These are phyloP conservation scores for Lathamus discolor DNA, from an alignment of 2,113 vertebrate species.

Conservation along the genomic window DNA sequence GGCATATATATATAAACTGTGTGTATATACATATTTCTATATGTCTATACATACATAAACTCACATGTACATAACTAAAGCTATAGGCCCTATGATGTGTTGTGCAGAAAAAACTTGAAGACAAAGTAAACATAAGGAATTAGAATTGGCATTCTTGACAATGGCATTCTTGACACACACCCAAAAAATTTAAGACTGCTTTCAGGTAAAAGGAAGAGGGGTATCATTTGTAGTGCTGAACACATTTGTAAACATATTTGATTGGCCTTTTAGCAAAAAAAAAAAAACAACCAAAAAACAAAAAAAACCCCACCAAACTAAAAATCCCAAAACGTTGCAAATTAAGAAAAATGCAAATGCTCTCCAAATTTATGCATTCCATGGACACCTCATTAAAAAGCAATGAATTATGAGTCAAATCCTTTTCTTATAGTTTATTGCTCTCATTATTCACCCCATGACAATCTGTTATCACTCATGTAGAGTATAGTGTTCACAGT, in stretches of 20 bases:
- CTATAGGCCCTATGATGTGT: constrained; percentile 42
- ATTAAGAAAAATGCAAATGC: constrained; percentile 63
- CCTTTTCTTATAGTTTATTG: constrained; percentile 96
- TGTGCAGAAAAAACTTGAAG: constrained; percentile 4
- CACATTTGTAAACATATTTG: constrained; percentile 66
- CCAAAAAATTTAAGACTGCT: background rate
- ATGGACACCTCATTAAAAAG: constrained; percentile 89
- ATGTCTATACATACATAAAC: constrained; percentile 25
- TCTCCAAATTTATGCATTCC: constrained; percentile 76
- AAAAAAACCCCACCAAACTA: background rate
- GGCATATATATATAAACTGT: constrained; percentile 20
- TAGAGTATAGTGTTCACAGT: constrained; percentile 81
- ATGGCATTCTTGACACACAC: background rate
- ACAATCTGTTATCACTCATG: constrained; percentile 86
- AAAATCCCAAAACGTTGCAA: background rate
- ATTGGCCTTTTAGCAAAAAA: constrained; percentile 92
- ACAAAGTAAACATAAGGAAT: background rate
- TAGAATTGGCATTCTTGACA: constrained; percentile 12
- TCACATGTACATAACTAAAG: background rate
- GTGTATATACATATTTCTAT: constrained; percentile 27
- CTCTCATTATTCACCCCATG: constrained; percentile 90
- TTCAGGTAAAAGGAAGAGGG: constrained; percentile 42
- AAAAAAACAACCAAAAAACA: too few species aligned
- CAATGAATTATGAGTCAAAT: constrained; percentile 93
- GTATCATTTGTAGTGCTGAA: background rate